Conservation (phyloP, 1,140 invertebrate genomes). For the Whitmania pigra region DNA sequence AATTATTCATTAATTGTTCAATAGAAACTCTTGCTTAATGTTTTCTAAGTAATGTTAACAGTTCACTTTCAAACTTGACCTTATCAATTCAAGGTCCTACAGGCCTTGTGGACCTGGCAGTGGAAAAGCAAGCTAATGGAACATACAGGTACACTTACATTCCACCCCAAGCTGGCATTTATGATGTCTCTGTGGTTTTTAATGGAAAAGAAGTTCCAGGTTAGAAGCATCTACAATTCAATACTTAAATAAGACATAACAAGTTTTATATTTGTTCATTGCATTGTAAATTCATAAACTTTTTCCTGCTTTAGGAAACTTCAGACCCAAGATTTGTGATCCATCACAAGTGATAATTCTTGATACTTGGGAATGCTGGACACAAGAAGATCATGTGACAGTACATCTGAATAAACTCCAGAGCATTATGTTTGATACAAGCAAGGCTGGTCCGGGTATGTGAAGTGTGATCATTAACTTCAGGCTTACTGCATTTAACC, state of each 20-base stretch:
- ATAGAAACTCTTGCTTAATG: background rate
- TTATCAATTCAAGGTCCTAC: constrained; percentile 4
- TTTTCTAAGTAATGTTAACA: background rate
- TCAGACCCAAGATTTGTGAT: constrained; percentile 59
- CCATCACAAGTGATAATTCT: constrained; percentile 50
- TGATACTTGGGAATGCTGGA: constrained; percentile 62
- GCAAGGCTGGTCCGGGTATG: constrained; percentile 50
- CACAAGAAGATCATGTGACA: constrained; percentile 57
- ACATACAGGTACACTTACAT: constrained; percentile 54
- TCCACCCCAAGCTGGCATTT: constrained; percentile 58
- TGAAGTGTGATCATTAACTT: no score
- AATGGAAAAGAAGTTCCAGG: constrained; percentile 53
- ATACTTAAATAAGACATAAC: no score
- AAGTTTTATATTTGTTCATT: no score
- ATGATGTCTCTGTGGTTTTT: constrained; percentile 58
- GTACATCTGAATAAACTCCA: constrained; percentile 50
- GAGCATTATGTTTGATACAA: constrained; percentile 51
- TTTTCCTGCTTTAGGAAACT: constrained; percentile 51
- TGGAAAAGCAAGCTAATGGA: constrained; percentile 43
- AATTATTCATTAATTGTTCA: background rate
- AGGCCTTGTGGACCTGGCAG: background rate
- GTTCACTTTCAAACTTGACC: background rate
- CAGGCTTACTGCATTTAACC: no score
- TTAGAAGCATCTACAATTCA: constrained; percentile 27
- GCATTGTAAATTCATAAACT: background rate